Percentiles rank a stretch among this genome's conserved stretches.
These are phyloP conservation scores for Carposina sasakii DNA, from an alignment of 1,140 invertebrate genomes.

Conservation along the genomic window DNA sequence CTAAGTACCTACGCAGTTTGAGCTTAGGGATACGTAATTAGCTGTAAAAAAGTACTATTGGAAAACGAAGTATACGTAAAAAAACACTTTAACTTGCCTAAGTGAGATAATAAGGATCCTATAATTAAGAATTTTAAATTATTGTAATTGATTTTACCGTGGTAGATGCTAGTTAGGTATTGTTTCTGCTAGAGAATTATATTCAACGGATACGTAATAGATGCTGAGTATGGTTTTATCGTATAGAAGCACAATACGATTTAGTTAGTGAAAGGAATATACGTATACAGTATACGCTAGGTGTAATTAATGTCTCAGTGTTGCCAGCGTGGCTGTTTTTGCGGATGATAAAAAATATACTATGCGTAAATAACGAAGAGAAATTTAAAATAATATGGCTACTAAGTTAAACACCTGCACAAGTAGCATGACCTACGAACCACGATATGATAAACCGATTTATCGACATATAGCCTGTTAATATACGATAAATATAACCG, in stretches of 20 bases:
- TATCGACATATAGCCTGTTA: too few relatives aligned
- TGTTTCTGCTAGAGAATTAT: conserved; percentile 62
- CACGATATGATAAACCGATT: too few relatives aligned
- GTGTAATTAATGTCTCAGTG: conserved; percentile 47
- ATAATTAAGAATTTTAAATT: conserved; percentile 69
- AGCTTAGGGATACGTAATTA: conserved; percentile 66
- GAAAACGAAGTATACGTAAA: conserved; percentile 72
- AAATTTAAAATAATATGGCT: too few relatives aligned
- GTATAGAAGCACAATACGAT: conserved; percentile 39
- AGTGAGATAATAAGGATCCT: conserved; percentile 67
- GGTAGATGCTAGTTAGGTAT: conserved; percentile 64
- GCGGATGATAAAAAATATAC: conserved; percentile 8
- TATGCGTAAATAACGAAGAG: too few relatives aligned
- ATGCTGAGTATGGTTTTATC: conserved; percentile 43
- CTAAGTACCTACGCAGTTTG: conserved; percentile 39
- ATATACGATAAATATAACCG: too few relatives aligned
- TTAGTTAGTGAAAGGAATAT: conserved; percentile 66
- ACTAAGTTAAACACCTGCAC: too few relatives aligned
- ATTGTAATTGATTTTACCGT: conserved; percentile 63
- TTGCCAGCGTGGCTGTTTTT: too few relatives aligned
- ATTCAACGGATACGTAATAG: conserved; percentile 55
- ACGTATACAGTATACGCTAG: conserved; percentile 70
- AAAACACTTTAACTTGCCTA: conserved; percentile 69
- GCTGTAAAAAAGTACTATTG: conserved; percentile 55
- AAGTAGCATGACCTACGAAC: too few relatives aligned